Conservation (phyloP, 2,888 invertebrate species). For the Lasioglossum vierecki region DNA sequence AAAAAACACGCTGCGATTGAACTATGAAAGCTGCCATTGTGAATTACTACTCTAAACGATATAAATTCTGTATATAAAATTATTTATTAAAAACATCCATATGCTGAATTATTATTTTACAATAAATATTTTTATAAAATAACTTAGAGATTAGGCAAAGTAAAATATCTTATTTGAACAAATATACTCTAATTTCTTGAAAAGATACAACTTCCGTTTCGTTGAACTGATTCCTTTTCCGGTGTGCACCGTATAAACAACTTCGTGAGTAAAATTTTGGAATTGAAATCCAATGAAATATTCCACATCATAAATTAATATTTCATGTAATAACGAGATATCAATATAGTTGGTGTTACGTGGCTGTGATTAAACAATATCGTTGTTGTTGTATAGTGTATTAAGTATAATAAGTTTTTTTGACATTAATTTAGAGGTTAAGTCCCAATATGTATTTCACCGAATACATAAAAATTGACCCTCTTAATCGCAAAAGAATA, state of each 20-base stretch:
- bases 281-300: conserved; percentile 66
- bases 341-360: conserved; percentile 9
- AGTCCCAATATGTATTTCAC: conserved; percentile 15
- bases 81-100: not conserved
- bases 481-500: not conserved
- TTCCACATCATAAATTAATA: conserved; percentile 50
- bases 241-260: conserved; percentile 70
- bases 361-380: conserved; percentile 18
- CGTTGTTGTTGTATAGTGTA: conserved; percentile 16
- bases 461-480: conserved; percentile 19
- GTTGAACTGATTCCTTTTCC: conserved; percentile 75
- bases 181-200: not conserved
- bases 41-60: conserved; percentile 49
- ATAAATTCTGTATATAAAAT: not conserved
- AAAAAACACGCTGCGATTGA: not conserved
- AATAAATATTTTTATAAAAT: conserved; percentile 1
- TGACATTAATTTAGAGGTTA: conserved; percentile 53
- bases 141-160: not conserved
- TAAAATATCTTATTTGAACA: not conserved
- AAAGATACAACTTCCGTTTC: conserved; percentile 59
- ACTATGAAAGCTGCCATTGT: conserved; percentile 63
- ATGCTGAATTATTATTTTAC: not conserved
- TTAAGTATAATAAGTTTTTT: conserved; percentile 35
- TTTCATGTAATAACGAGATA: not conserved
- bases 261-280: conserved; percentile 70